Evolutionary conservation across 2,888 invertebrate species (phyloP).

Genomic region (Iselma pallidipennis): DNA sequence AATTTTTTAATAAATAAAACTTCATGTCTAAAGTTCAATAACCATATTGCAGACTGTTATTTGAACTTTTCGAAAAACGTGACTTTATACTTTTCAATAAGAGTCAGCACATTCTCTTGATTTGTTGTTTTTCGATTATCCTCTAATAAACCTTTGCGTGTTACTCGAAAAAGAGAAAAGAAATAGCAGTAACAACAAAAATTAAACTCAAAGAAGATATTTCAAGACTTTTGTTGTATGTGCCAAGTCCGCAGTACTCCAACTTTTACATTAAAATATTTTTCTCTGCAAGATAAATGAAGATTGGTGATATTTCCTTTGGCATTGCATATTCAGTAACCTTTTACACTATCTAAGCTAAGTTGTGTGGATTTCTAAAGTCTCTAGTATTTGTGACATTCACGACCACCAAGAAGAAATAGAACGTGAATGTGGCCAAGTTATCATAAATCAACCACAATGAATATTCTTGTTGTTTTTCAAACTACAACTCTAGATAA

Average conservation of each 20-base stretch:
- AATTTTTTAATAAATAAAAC: not conserved
- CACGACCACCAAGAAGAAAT: not conserved
- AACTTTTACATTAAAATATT: not conserved
- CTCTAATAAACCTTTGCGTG: not conserved
- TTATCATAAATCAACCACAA: not conserved
- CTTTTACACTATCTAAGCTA: not conserved
- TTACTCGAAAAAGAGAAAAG: not conserved
- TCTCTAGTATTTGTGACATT: not conserved
- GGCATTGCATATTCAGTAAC: not conserved
- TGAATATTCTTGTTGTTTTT: not conserved
- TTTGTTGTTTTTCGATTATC: not conserved
- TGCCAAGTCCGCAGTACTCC: not conserved
- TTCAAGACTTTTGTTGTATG: not conserved
- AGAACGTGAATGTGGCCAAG: not conserved
- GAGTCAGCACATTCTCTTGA: not conserved
- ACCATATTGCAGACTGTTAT: not conserved
- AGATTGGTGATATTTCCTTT: not conserved
- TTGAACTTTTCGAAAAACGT: not conserved
- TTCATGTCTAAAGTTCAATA: not conserved
- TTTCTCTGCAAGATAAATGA: not conserved
- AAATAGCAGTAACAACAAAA: too few relatives aligned
- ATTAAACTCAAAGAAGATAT: too few relatives aligned
- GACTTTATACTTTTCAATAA: not conserved
- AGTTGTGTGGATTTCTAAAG: not conserved
- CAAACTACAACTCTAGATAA: not conserved